Conservation (phyloP, 1,140 invertebrate species). For the Campodea augens region DNA sequence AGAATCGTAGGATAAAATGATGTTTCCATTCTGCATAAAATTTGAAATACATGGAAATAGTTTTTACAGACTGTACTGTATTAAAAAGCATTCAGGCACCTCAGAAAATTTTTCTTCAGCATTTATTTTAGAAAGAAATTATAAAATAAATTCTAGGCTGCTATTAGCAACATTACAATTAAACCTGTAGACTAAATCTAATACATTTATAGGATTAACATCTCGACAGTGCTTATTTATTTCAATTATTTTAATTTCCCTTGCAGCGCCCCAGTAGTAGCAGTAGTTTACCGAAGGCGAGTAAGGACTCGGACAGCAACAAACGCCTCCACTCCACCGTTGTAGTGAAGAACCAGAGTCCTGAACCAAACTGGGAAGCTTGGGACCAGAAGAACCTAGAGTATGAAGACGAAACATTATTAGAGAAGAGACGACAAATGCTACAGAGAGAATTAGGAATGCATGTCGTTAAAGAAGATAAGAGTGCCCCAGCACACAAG, state of each 20-base stretch:
- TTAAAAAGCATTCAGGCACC: too few relatives aligned
- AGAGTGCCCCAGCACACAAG: slow-evolving; percentile 18
- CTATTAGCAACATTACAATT: neutral
- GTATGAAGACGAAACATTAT: slow-evolving; percentile 58
- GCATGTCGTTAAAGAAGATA: slow-evolving; percentile 41
- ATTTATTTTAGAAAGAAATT: too few relatives aligned
- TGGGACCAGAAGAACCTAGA: slow-evolving; percentile 60
- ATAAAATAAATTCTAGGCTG: too few relatives aligned
- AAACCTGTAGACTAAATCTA: too few relatives aligned
- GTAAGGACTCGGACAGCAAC: neutral
- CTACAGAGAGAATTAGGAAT: slow-evolving; percentile 56
- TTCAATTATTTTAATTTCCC: neutral
- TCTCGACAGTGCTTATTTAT: too few relatives aligned
- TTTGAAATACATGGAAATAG: too few relatives aligned
- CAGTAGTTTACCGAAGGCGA: neutral
- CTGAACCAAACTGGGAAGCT: slow-evolving; percentile 43
- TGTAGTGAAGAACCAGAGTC: slow-evolving; percentile 2
- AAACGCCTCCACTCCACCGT: neutral
- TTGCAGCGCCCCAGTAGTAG: neutral
- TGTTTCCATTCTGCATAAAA: too few relatives aligned
- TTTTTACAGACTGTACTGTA: too few relatives aligned
- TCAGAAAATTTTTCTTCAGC: too few relatives aligned
- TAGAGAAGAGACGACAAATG: slow-evolving; percentile 52
- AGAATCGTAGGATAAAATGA: too few relatives aligned
- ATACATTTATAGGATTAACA: too few relatives aligned